A percentile compares a stretch with the other conserved stretches of the same genome.
phyloP scores from a whole-genome alignment of 2,113 vertebrate genomes.

The Macquaria australasica region DNA sequence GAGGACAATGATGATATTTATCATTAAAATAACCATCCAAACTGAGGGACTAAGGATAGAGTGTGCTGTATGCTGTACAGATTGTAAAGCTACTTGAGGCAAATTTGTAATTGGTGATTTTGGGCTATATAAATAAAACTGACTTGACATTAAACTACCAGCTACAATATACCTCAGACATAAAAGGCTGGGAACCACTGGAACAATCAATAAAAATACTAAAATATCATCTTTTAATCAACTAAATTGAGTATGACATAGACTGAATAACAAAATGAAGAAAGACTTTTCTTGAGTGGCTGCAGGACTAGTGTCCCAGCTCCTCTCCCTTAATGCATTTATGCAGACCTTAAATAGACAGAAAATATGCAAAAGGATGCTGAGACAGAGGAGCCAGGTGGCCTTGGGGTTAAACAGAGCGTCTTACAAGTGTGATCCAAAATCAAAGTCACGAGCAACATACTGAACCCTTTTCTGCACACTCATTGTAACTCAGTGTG shows the following conservation, averaged over 20 bases:
- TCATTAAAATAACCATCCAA: neutral
- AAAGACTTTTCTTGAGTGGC: neutral
- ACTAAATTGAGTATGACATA: neutral
- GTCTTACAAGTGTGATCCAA: neutral
- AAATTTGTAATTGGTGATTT: neutral
- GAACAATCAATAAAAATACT: neutral
- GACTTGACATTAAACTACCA: neutral
- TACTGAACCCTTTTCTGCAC: neutral
- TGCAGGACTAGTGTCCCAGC: neutral
- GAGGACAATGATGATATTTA: too few relatives aligned
- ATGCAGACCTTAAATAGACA: neutral
- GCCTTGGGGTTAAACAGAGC: neutral
- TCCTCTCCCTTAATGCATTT: neutral
- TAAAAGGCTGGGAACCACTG: neutral
- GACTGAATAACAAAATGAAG: neutral
- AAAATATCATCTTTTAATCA: neutral
- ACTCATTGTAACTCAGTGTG: neutral
- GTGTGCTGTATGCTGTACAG: neutral
- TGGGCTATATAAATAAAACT: neutral
- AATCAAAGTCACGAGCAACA: slow-evolving; percentile 1
- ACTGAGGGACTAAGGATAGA: too few relatives aligned
- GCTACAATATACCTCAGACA: neutral
- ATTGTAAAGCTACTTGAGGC: neutral
- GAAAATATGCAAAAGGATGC: neutral
- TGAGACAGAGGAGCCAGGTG: neutral